phyloP scores from a whole-genome alignment of 1,140 invertebrate genomes.

The Drosophila sechellia region DNA sequence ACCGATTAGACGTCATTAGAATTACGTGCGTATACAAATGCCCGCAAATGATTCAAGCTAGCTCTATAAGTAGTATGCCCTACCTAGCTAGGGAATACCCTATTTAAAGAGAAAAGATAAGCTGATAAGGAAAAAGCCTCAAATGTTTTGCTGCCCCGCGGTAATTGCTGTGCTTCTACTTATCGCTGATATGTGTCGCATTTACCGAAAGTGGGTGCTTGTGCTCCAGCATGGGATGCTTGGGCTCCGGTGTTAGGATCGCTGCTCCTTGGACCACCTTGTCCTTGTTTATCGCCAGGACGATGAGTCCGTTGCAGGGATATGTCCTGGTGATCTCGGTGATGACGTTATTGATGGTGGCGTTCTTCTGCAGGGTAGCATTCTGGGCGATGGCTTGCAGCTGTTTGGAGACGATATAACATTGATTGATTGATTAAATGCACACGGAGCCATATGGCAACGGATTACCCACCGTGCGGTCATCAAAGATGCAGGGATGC shows the following conservation, averaged over 20 bases:
- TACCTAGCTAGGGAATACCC: neutral
- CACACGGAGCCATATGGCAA: neutral
- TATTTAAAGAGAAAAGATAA: conserved; percentile 13
- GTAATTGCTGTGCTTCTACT: neutral
- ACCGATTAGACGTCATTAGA: too few relatives aligned
- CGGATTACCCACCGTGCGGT: conserved; percentile 36
- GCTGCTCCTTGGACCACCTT: conserved; percentile 5
- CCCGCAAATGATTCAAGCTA: neutral
- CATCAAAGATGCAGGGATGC: conserved; percentile 63
- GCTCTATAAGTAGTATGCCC: neutral
- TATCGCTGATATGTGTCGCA: conserved; percentile 18
- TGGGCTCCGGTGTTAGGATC: conserved; percentile 13
- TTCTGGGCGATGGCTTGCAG: conserved; percentile 39
- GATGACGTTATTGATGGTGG: conserved; percentile 41
- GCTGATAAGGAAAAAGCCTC: conserved; percentile 36
- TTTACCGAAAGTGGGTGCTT: conserved; percentile 74
- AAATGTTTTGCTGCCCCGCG: neutral
- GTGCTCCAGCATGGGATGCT: conserved; percentile 46
- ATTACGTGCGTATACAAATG: neutral
- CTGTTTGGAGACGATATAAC: conserved; percentile 10
- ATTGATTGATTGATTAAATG: neutral
- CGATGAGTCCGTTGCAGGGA: conserved; percentile 58
- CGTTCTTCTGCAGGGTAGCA: conserved; percentile 32
- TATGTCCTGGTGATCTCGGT: conserved; percentile 1
- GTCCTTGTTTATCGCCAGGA: conserved; percentile 19